Evolutionary conservation across 2,888 invertebrate species (phyloP), one percentile per base, ranked within the genome.

Genomic region (Epiblema foenella): DNA sequence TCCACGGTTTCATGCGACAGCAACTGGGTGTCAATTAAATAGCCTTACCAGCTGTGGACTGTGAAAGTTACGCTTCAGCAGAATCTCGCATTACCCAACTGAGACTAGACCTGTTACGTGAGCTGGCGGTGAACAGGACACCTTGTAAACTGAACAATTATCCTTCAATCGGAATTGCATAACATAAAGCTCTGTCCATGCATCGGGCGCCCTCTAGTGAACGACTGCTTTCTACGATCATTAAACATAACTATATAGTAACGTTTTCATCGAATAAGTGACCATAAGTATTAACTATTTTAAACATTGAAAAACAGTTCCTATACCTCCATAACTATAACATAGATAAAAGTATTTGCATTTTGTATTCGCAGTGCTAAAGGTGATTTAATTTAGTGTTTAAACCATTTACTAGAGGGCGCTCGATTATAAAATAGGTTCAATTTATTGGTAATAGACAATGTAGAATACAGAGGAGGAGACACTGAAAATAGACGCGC

Each of bases 281-380:
- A 85, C 81, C 84, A 58, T 72, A 68, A 69, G 24, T 83, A 82
- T 81, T 82, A 77, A 75, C 76, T 75, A 73, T 74, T 77, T 85
- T 84, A 89, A 88, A 89, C 86, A 87, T 82, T 86, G 82, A 88
- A 87, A 82, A 81, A 83, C 90, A 93, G 93, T 93, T 93, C 93
- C 93, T 93, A 93, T 86, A 87, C 86, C 78, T 81, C 84, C 86
- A 86, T 85, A 81, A 85, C 81, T 83, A 77, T 80, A 87, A 87
- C 46, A 54, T 58, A 59, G 51, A 59, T 52, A 69, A 58, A 66
- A 58, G 51, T 58, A 68, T 58, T 68, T 18, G 17, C 57, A 51
- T 51, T 24, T 63, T 56, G 24, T 68, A 52, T 20, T 59, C 7
- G 39, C 68, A 57, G 15, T 59, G 58, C 57, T 51, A 37, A 62